Evolutionary conservation across 2,888 invertebrate species (phyloP).

Genomic region (Margaritifera margaritifera): DNA sequence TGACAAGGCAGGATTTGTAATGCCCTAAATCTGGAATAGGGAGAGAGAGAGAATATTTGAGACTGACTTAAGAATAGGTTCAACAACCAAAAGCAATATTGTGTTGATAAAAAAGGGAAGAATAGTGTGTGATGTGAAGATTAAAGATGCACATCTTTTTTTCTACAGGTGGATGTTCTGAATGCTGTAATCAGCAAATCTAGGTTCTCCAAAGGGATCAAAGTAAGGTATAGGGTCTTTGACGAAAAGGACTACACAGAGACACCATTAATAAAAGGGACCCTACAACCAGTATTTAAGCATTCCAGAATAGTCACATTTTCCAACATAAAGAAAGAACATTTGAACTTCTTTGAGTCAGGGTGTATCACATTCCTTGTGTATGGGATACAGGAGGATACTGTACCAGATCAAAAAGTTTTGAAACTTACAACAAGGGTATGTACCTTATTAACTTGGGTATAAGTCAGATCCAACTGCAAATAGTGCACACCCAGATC

Average conservation of each 20-base stretch:
- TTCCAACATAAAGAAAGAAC: slow-evolving; percentile 62
- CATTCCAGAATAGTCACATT: slow-evolving; percentile 66
- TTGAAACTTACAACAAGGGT: slow-evolving; percentile 70
- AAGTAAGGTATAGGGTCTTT: slow-evolving; percentile 65
- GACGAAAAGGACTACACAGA: slow-evolving; percentile 60
- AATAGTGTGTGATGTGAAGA: background rate
- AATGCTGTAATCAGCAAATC: slow-evolving; percentile 66
- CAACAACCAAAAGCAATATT: background rate
- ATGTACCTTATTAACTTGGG: slow-evolving; percentile 12
- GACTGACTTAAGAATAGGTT: background rate
- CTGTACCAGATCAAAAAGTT: slow-evolving; percentile 61
- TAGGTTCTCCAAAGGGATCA: slow-evolving; percentile 67
- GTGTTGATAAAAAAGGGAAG: background rate
- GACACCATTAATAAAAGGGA: slow-evolving; percentile 63
- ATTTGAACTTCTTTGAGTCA: slow-evolving; percentile 70
- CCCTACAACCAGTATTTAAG: slow-evolving; percentile 67
- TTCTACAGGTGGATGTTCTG: slow-evolving; percentile 59
- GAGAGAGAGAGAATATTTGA: too few relatives aligned
- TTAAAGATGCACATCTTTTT: slow-evolving; percentile 1
- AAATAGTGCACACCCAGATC: too few relatives aligned
- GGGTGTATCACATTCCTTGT: slow-evolving; percentile 71
- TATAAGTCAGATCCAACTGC: too few relatives aligned
- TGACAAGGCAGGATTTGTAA: too few relatives aligned
- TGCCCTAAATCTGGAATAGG: too few relatives aligned
- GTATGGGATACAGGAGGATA: slow-evolving; percentile 71